phyloP scores from a whole-genome alignment of 2,888 invertebrate genomes.

The Alsophila aescularia region DNA sequence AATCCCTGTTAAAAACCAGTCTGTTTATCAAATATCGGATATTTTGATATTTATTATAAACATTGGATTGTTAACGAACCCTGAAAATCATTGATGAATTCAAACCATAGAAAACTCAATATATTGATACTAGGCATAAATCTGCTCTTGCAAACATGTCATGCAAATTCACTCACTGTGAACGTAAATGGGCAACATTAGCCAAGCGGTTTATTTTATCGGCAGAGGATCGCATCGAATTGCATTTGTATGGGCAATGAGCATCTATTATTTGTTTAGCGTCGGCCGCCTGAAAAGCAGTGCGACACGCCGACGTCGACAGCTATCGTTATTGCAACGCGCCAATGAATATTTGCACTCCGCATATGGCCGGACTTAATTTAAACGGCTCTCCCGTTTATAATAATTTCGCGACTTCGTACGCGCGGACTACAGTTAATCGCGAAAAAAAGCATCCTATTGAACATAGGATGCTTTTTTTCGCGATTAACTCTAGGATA shows the following conservation, averaged over 20 bases:
- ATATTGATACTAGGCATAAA: too few relatives aligned
- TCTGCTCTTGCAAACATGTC: background rate
- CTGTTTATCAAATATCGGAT: too few relatives aligned
- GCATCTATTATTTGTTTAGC: constrained; percentile 33
- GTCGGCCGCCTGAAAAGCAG: constrained; percentile 23
- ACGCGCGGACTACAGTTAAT: too few relatives aligned
- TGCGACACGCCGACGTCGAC: constrained; percentile 20
- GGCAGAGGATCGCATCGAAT: constrained; percentile 14
- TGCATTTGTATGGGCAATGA: constrained; percentile 26
- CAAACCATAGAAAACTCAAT: too few relatives aligned
- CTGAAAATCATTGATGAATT: too few relatives aligned
- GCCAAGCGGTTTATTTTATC: constrained; percentile 17
- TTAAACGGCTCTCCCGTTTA: constrained; percentile 27
- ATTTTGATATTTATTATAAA: too few relatives aligned
- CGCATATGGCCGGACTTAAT: constrained; percentile 22
- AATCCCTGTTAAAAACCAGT: too few relatives aligned
- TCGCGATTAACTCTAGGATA: too few relatives aligned
- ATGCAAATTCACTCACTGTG: constrained; percentile 2
- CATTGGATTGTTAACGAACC: too few relatives aligned
- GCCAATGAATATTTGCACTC: constrained; percentile 32
- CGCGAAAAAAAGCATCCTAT: too few relatives aligned
- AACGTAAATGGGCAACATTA: constrained; percentile 12
- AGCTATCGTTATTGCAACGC: constrained; percentile 30
- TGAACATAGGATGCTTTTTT: too few relatives aligned
- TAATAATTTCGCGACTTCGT: constrained; percentile 4